These are phyloP conservation scores for Drosophila multiciliata DNA, from an alignment of 2,888 invertebrate genomes.

Conservation along the genomic window DNA sequence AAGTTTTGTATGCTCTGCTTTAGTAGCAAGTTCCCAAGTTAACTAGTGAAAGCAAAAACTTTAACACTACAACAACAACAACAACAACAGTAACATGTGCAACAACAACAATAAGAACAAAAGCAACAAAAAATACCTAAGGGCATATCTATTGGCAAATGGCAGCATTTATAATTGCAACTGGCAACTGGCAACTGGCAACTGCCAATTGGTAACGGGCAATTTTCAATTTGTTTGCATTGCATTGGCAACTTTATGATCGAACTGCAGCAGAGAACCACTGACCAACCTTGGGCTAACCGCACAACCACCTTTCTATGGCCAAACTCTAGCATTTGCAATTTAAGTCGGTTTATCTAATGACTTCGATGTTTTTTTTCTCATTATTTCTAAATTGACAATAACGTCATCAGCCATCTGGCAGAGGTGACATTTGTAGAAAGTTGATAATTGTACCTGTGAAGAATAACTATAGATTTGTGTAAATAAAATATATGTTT, in stretches of 20 bases:
- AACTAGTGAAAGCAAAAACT: conserved; percentile 56
- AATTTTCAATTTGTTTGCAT: conserved; percentile 71
- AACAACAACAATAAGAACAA: conserved; percentile 17
- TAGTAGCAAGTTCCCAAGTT: conserved; percentile 56
- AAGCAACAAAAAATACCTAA: conserved; percentile 18
- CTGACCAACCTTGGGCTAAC: conserved; percentile 1
- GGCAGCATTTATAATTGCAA: conserved; percentile 72
- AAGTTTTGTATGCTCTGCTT: conserved; percentile 67
- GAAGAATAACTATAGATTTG: background rate
- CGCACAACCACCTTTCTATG: conserved; percentile 1
- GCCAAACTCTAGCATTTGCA: conserved; percentile 30
- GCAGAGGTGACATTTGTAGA: background rate
- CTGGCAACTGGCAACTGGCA: conserved; percentile 50
- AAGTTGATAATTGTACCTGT: background rate
- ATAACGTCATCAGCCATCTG: background rate
- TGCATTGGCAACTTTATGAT: conserved; percentile 53
- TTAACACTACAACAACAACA: conserved; percentile 36
- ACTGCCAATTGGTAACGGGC: conserved; percentile 37
- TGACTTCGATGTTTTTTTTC: background rate
- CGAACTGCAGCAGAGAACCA: conserved; percentile 38
- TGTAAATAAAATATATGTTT: background rate
- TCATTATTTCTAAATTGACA: background rate
- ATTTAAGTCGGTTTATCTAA: conserved; percentile 38
- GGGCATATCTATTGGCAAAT: conserved; percentile 49
- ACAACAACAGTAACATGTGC: conserved; percentile 13